Evolutionary conservation across 2,797 vertebrate genomes (phyloP).

Genomic region (Neosilurus mollespiculum): DNA sequence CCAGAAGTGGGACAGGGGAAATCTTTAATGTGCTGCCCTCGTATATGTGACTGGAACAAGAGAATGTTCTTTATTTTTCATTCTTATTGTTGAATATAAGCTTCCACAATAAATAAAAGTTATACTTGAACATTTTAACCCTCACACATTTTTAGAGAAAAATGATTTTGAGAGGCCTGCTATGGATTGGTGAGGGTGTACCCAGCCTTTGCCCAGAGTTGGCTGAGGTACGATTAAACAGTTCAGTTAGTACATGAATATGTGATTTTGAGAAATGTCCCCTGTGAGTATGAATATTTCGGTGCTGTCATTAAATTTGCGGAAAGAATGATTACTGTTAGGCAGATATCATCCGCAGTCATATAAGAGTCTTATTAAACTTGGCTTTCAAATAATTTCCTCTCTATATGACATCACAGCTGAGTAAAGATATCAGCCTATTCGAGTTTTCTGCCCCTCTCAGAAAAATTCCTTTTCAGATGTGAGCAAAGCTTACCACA

Average conservation of each 20-base stretch:
- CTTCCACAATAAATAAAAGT: background rate
- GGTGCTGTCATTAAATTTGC: background rate
- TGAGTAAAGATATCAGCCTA: conserved; percentile 46
- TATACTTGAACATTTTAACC: background rate
- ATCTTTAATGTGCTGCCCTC: no score
- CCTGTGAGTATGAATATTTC: background rate
- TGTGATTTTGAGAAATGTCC: no score
- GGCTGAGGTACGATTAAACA: no score
- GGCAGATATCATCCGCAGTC: conserved; percentile 38
- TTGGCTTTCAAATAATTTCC: conserved; percentile 42
- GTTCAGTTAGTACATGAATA: no score
- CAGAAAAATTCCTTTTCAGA: conserved; percentile 42
- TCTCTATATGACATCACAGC: conserved; percentile 37
- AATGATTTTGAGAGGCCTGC: background rate
- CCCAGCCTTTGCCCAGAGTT: no score
- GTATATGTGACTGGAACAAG: background rate
- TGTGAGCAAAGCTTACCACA: conserved; percentile 36
- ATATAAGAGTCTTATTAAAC: conserved; percentile 46
- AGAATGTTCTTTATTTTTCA: background rate
- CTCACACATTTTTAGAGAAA: background rate
- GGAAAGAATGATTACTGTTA: conserved; percentile 30
- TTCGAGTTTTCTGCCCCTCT: background rate
- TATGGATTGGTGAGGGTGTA: no score
- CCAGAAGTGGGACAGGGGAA: no score
- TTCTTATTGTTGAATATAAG: background rate